Percentiles rank a stretch among this genome's conserved stretches.
Evolutionary conservation across 2,113 vertebrate species (phyloP).

Genomic region (Talpa occidentalis): DNA sequence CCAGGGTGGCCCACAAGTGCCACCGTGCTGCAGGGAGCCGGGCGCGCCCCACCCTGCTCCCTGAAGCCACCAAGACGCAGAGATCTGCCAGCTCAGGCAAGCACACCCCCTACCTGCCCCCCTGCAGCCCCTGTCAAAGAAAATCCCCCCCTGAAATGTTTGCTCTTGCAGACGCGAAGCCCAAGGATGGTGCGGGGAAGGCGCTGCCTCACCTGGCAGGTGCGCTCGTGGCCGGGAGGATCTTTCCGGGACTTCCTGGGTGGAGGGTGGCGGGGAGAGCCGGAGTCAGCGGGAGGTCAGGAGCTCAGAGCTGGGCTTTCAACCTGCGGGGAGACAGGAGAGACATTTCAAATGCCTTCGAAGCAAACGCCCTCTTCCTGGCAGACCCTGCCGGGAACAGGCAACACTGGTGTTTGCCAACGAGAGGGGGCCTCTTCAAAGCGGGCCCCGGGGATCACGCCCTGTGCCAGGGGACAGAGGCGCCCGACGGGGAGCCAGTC

Average conservation of each 20-base stretch:
- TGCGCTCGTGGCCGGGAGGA: too few relatives aligned
- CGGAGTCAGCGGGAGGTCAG: neutral
- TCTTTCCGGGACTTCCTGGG: neutral
- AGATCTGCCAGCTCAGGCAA: fast-evolving
- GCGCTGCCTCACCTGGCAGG: conserved; percentile 69
- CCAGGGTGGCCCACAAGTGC: too few relatives aligned
- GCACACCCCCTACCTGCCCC: fast-evolving
- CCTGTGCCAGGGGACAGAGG: too few relatives aligned
- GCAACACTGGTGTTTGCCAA: neutral
- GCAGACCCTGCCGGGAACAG: too few relatives aligned
- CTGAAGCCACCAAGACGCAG: neutral
- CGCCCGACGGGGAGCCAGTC: too few relatives aligned
- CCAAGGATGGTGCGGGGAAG: too few relatives aligned
- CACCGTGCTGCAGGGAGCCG: fast-evolving
- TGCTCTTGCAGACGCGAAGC: fast-evolving
- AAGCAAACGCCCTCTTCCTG: neutral
- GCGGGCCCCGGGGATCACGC: too few relatives aligned
- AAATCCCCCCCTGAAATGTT: too few relatives aligned
- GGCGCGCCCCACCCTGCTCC: fast-evolving
- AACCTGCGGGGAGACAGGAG: conserved; percentile 79
- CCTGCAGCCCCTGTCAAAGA: too few relatives aligned
- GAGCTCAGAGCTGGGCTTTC: conserved; percentile 75
- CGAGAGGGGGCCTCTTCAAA: too few relatives aligned
- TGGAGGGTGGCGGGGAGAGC: neutral
- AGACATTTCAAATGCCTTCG: neutral